Evolutionary conservation across 2,888 invertebrate species (phyloP), one percentile per base, ranked within the genome.

Genomic region (Drosophila kokeensis): DNA sequence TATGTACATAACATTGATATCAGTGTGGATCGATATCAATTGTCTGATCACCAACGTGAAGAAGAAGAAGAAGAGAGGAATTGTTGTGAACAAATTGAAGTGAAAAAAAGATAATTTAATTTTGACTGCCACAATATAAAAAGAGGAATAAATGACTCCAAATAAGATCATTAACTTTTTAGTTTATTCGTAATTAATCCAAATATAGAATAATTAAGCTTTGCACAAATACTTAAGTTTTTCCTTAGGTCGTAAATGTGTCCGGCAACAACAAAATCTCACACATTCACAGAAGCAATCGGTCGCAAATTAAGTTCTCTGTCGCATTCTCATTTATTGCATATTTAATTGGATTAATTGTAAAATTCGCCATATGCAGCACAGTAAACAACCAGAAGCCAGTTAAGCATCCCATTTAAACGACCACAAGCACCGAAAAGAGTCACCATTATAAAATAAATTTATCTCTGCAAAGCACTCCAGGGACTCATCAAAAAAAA

Each of bases 401-500:
- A 48, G 5, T 10, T 21, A 21, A 21, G 34, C 36, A 29, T 21
- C 21, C 15, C 32, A 5, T 57, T 55, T 30, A 66, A 55, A 27
- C n/a, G 30, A 66, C 49, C 50, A 13, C 53, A 32, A 21, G 18
- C 24, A 58, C n/a, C 36, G 1, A 34, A 58, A 52, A 54, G 42
- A 50, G 8, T 13, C n/a, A 29, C 5, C 8, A 24, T 34, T 42
- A 21, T 54, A 55, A 34, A 27, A 18, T 40, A 29, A n/a, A 32
- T 49, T 53, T 58, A 58, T 60, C 48, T 77, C 30, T 27, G 63
- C 66, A 32, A 11, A 11, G 49, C 34, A 30, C 83, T 57, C 82
- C 8, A 7, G 80, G 55, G 83, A 75, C 68, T 69, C 77, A 73
- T 79, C 59, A 69, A 75, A 74, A 81, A 21, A 10, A 21, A 10